phyloP scores from a whole-genome alignment of 2,113 vertebrate species.

The Mesitornis unicolor region DNA sequence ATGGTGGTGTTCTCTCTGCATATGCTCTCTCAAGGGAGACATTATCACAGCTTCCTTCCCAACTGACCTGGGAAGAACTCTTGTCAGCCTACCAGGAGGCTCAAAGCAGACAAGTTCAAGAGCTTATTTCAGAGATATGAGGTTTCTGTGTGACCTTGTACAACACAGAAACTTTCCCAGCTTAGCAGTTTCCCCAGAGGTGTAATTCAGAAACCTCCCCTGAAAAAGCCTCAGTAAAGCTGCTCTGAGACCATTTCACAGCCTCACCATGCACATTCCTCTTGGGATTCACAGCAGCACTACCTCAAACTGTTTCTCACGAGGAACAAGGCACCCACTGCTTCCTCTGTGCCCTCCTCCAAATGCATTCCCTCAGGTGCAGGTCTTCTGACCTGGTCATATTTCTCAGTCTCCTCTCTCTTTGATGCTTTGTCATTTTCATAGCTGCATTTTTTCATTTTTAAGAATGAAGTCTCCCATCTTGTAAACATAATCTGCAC shows the following conservation, averaged over 20 bases:
- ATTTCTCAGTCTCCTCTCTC: background rate
- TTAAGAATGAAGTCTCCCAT: background rate
- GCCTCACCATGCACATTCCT: background rate
- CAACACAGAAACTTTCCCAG: slow-evolving; percentile 17
- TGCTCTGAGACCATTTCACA: background rate
- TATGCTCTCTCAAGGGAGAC: background rate
- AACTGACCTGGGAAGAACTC: background rate
- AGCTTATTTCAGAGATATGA: background rate
- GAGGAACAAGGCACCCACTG: background rate
- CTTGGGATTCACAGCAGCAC: background rate
- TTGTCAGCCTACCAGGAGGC: background rate
- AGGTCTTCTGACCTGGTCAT: background rate
- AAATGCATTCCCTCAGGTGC: background rate
- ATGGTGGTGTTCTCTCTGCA: background rate
- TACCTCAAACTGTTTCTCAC: background rate
- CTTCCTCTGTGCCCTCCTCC: accelerated
- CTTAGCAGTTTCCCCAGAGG: slow-evolving; percentile 19
- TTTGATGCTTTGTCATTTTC: background rate
- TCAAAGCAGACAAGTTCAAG: background rate
- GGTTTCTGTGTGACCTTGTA: background rate
- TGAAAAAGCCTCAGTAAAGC: background rate
- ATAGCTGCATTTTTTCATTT: background rate
- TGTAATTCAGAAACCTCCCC: background rate
- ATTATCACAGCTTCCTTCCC: background rate
- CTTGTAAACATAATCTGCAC: background rate